A percentile compares a stretch with the other conserved stretches of the same genome.
phyloP scores from a whole-genome alignment of 2,113 vertebrate genomes.

The Willisornis vidua region DNA sequence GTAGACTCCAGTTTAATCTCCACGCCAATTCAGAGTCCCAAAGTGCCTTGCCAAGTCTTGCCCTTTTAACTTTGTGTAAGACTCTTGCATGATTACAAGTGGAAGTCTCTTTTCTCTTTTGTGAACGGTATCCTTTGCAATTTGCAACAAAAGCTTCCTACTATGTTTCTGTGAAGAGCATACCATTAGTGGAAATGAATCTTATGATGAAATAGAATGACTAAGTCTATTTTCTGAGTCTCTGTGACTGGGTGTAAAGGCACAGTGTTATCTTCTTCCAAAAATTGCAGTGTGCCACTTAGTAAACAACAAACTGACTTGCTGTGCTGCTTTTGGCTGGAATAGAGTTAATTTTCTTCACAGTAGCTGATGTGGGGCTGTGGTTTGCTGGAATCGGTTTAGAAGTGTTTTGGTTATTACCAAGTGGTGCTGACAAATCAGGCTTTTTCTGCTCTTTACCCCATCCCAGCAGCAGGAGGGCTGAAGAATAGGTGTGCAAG shows the following conservation, averaged over 20 bases:
- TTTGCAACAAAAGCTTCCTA: not conserved
- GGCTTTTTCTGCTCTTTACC: not conserved
- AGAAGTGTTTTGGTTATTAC: not conserved
- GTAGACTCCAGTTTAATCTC: not conserved
- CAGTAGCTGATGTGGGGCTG: not conserved
- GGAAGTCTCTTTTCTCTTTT: not conserved
- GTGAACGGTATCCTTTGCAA: not conserved
- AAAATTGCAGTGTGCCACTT: accelerated
- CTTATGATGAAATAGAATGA: not conserved
- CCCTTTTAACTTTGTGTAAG: not conserved
- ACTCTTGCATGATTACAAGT: not conserved
- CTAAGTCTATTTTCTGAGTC: not conserved
- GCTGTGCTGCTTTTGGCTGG: not conserved
- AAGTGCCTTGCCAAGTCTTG: too few relatives aligned
- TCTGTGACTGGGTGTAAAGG: not conserved
- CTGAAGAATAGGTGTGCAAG: not conserved
- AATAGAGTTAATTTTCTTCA: not conserved
- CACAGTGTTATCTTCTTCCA: not conserved
- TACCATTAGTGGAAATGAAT: not conserved
- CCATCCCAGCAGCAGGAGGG: not conserved
- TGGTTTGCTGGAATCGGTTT: not conserved
- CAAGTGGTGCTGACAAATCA: not conserved
- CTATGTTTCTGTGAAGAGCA: not conserved
- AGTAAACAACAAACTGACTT: not conserved
- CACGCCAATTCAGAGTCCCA: accelerated